Evolutionary conservation across 2,113 vertebrate species (phyloP).

Genomic region (Thamnaconus septentrionalis): DNA sequence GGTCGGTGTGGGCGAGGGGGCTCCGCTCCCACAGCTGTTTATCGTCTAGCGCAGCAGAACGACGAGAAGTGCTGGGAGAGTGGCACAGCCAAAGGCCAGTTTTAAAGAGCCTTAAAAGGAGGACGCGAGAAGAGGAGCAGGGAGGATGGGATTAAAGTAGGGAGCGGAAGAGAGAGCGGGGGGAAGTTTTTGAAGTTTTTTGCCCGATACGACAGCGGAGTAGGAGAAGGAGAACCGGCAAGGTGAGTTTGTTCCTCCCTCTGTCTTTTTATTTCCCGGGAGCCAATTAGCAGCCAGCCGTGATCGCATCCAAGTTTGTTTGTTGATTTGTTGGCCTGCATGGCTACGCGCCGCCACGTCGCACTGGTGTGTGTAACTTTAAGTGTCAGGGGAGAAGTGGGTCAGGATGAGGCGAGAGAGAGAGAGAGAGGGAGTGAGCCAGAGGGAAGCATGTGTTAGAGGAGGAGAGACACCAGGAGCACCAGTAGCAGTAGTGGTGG

Average conservation of each 20-base stretch:
- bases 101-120: conserved; percentile 18
- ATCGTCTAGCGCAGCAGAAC: conserved; percentile 32
- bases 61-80: conserved; percentile 31
- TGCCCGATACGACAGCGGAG: conserved; percentile 17
- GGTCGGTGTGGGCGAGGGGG: conserved; percentile 18
- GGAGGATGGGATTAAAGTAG: neutral
- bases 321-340: conserved; percentile 38
- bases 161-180: conserved; percentile 28
- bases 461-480: conserved; percentile 43
- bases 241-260: conserved; percentile 54
- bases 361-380: conserved; percentile 62
- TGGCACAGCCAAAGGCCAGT: conserved; percentile 33
- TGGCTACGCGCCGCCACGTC: neutral
- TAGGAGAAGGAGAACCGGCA: conserved; percentile 26
- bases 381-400: conserved; percentile 59
- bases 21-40: conserved; percentile 66
- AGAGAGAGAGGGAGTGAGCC: conserved; percentile 25
- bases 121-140: conserved; percentile 34
- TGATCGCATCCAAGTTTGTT: conserved; percentile 8
- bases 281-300: conserved; percentile 18
- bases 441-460: conserved; percentile 46
- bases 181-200: conserved; percentile 14
- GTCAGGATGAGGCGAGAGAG: conserved; percentile 55
- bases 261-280: too few relatives aligned
- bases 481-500: conserved; percentile 25